phyloP scores from a whole-genome alignment of 2,888 invertebrate genomes.

The Willowsia nigromaculata region DNA sequence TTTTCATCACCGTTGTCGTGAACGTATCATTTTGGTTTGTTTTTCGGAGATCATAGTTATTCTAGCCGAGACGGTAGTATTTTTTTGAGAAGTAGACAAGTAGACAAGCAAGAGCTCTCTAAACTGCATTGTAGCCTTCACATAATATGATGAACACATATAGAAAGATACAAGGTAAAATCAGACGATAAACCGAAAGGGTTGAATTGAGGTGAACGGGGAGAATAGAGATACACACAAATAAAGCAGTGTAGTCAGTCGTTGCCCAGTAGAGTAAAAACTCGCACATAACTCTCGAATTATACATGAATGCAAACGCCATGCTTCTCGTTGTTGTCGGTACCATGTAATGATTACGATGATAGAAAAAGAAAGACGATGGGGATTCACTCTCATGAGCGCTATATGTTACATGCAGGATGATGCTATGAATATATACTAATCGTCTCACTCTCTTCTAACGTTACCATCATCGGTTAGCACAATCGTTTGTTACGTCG shows the following conservation, averaged over 20 bases:
- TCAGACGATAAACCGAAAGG: not conserved
- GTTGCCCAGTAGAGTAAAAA: not conserved
- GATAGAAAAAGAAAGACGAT: not conserved
- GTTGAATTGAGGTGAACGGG: slow-evolving; percentile 32
- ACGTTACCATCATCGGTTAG: slow-evolving; percentile 9
- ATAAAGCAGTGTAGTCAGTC: not conserved
- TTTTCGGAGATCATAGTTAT: slow-evolving; percentile 17
- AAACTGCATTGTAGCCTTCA: too few relatives aligned
- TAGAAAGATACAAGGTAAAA: not conserved
- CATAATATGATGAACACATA: not conserved
- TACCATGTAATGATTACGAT: slow-evolving; percentile 18
- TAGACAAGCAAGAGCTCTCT: not conserved
- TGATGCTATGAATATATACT: not conserved
- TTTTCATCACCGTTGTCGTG: slow-evolving; percentile 46
- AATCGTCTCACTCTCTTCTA: not conserved
- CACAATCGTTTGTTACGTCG: not conserved
- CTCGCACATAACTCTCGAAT: not conserved
- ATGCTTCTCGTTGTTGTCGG: not conserved
- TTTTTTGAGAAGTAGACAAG: not conserved
- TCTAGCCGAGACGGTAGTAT: not conserved
- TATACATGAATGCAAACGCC: not conserved
- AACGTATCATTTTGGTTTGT: slow-evolving; percentile 48
- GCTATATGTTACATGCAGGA: not conserved
- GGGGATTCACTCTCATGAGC: slow-evolving; percentile 34
- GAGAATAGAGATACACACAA: not conserved